A percentile compares a stretch with the other conserved stretches of the same genome.
Conservation (phyloP, 1,140 invertebrate genomes). For the Drosophila parvula region DNA sequence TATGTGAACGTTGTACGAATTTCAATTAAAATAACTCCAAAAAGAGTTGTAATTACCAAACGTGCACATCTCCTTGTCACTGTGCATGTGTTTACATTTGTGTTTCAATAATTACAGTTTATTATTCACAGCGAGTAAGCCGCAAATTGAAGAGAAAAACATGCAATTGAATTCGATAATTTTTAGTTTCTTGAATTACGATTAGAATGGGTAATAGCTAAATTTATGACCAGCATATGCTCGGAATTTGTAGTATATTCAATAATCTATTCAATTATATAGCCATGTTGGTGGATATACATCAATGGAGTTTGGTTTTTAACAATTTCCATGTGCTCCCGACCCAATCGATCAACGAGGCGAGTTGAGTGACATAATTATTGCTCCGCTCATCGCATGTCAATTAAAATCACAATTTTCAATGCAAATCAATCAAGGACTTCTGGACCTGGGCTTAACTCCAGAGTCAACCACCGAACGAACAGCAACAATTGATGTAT, state of each 20-base stretch:
- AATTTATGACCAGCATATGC: too few relatives aligned
- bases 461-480: slow-evolving; percentile 32
- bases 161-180: background rate
- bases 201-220: background rate
- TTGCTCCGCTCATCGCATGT: slow-evolving; percentile 55
- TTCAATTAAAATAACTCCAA: slow-evolving; percentile 69
- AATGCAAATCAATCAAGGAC: slow-evolving; percentile 82
- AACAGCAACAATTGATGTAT: slow-evolving; percentile 75
- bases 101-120: slow-evolving; percentile 56
- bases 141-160: slow-evolving; percentile 5
- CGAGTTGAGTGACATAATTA: slow-evolving; percentile 72
- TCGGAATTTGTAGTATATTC: too few relatives aligned
- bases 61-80: slow-evolving; percentile 1
- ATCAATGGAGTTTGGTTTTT: background rate
- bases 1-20: slow-evolving; percentile 42
- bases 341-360: slow-evolving; percentile 58
- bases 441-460: slow-evolving; percentile 31
- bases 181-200: background rate
- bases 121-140: slow-evolving; percentile 30
- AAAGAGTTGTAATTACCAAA: slow-evolving; percentile 63
- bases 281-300: background rate
- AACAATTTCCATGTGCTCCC: background rate
- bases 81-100: slow-evolving; percentile 16
- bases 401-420: slow-evolving; percentile 69
- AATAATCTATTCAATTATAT: too few relatives aligned